phyloP scores from a whole-genome alignment of 2,113 vertebrate genomes.

The Coregonus clupeaformis region DNA sequence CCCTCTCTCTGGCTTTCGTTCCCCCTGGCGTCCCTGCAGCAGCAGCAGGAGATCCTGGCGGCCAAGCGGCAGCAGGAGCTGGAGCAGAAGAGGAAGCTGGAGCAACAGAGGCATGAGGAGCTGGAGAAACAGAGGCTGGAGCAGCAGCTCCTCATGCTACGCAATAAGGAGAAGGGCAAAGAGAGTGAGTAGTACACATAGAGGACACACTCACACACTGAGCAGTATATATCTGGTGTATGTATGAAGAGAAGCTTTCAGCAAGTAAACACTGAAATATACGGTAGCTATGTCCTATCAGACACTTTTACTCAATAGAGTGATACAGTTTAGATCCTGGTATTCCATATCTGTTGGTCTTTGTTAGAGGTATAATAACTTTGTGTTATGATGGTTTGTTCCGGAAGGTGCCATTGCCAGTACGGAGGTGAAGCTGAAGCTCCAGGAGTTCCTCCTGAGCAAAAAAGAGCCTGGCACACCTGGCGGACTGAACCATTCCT shows the following conservation, averaged over 20 bases:
- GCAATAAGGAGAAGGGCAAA: slow-evolving; percentile 84
- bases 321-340: too few species aligned
- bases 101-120: slow-evolving; percentile 80
- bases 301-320: too few species aligned
- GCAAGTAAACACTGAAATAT: too few species aligned
- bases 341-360: neutral
- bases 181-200: slow-evolving; percentile 70
- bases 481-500: slow-evolving; percentile 90
- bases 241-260: too few species aligned
- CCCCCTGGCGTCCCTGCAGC: slow-evolving; percentile 53
- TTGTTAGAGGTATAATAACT: neutral
- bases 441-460: slow-evolving; percentile 93
- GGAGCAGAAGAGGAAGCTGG: slow-evolving; percentile 81
- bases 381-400: slow-evolving; percentile 4
- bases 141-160: slow-evolving; percentile 80
- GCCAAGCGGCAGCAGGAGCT: slow-evolving; percentile 81
- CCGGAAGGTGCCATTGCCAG: slow-evolving; percentile 92
- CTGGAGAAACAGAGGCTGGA: slow-evolving; percentile 83
- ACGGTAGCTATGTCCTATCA: too few species aligned
- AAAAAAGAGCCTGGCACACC: slow-evolving; percentile 84
- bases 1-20: neutral
- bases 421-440: slow-evolving; percentile 92
- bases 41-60: slow-evolving; percentile 83
- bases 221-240: too few species aligned
- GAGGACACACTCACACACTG: slow-evolving; percentile 1